A percentile compares a stretch with the other conserved stretches of the same genome.
phyloP scores from a whole-genome alignment of 2,888 invertebrate species.

The Leucophora obtusa region DNA sequence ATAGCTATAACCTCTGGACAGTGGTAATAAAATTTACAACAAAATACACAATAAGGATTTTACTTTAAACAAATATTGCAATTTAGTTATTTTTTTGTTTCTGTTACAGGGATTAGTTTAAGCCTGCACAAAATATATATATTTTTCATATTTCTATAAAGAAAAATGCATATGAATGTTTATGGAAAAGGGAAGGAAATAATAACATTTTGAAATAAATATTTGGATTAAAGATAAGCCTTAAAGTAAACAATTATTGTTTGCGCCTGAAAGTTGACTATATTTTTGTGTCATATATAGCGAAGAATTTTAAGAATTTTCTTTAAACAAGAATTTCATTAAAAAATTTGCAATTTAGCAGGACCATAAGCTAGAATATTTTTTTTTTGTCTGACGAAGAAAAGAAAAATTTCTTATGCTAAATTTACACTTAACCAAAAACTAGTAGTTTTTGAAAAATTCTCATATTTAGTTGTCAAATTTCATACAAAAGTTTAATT shows the following conservation, averaged over 20 bases:
- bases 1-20: background rate
- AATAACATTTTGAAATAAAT: conserved; percentile 5
- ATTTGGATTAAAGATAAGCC: conserved; percentile 4
- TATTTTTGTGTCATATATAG: no score
- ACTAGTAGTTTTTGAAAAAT: no score
- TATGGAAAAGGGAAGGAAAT: background rate
- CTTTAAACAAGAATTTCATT: no score
- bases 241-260: background rate
- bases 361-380: no score
- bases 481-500: no score
- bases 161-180: background rate
- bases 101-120: background rate
- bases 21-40: background rate
- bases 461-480: no score
- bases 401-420: no score
- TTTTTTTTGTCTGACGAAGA: no score
- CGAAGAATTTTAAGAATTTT: no score
- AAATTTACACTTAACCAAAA: no score
- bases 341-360: no score
- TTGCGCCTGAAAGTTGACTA: no score
- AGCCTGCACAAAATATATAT: background rate
- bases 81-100: background rate
- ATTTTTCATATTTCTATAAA: background rate
- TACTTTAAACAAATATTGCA: background rate
- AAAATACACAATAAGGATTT: background rate